Conservation (phyloP, 1,140 invertebrate species). For the Lamellibrachia luymesi region DNA sequence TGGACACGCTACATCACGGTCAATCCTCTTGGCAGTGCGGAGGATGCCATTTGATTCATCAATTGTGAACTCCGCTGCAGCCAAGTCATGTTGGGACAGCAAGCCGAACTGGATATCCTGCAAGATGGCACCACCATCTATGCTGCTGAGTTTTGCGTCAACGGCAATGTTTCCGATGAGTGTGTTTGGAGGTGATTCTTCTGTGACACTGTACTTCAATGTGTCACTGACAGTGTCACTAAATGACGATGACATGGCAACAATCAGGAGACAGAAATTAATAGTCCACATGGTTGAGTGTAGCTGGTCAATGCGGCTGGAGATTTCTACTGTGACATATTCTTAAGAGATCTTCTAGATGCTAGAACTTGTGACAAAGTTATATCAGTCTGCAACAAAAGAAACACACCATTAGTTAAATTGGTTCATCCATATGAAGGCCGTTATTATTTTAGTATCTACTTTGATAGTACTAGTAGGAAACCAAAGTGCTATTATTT, state of each 20-base stretch:
- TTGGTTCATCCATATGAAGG: background rate
- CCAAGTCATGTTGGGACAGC: conserved; percentile 20
- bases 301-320: background rate
- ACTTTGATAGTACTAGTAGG: too few species aligned
- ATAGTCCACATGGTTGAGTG: background rate
- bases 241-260: background rate
- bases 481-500: too few species aligned
- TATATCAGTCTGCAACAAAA: background rate
- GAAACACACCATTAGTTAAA: background rate
- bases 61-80: conserved; percentile 17
- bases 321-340: background rate
- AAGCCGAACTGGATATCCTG: conserved; percentile 16
- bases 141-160: conserved; percentile 12
- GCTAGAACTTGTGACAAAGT: background rate
- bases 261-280: background rate
- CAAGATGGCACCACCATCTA: background rate
- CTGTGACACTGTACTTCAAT: conserved; percentile 12
- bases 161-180: conserved; percentile 25
- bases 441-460: too few species aligned
- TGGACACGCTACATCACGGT: conserved; percentile 25
- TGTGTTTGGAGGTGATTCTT: conserved; percentile 23
- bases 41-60: conserved; percentile 22
- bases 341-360: background rate
- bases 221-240: background rate
- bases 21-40: conserved; percentile 19